Percentiles rank a stretch among this genome's conserved stretches.
phyloP scores from a whole-genome alignment of 2,888 invertebrate genomes.

The Agonopterix alstromeriana region DNA sequence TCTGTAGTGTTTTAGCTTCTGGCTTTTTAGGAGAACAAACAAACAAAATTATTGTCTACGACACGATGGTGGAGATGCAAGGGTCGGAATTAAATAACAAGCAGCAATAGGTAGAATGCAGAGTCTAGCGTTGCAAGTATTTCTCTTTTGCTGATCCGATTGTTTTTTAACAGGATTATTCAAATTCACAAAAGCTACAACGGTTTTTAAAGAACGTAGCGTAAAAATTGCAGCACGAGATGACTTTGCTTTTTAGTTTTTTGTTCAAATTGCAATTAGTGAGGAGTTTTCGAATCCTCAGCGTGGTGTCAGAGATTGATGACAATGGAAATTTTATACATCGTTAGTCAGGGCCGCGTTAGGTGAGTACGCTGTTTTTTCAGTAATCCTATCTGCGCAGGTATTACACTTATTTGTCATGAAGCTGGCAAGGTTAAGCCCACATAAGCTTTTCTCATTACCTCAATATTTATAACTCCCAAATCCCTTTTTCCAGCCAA shows the following conservation, averaged over 20 bases:
- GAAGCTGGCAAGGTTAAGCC: slow-evolving; percentile 36
- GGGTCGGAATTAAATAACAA: neutral
- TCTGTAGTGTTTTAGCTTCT: no score
- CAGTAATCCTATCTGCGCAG: slow-evolving; percentile 60
- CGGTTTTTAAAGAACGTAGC: slow-evolving; percentile 52
- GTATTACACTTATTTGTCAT: slow-evolving; percentile 50
- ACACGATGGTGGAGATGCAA: no score
- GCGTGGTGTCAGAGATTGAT: slow-evolving; percentile 74
- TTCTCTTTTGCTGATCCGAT: slow-evolving; percentile 9
- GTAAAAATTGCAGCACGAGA: slow-evolving; percentile 62
- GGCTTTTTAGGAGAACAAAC: no score
- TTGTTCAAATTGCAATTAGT: slow-evolving; percentile 76
- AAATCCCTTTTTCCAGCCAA: slow-evolving; percentile 10
- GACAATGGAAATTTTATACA: slow-evolving; percentile 77
- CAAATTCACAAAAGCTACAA: slow-evolving; percentile 20
- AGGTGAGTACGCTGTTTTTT: slow-evolving; percentile 67
- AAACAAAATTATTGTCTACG: no score
- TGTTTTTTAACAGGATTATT: slow-evolving; percentile 8
- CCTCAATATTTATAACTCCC: slow-evolving; percentile 26
- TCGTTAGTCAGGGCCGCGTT: slow-evolving; percentile 72
- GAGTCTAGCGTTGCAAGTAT: slow-evolving; percentile 1
- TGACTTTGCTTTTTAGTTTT: slow-evolving; percentile 72
- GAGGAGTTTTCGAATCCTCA: slow-evolving; percentile 73
- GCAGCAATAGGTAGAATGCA: neutral
- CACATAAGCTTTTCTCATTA: slow-evolving; percentile 30